Percentiles rank a stretch among this genome's conserved stretches.
Evolutionary conservation across 1,140 invertebrate species (phyloP).

Genomic region (Choristoneura fumiferana): DNA sequence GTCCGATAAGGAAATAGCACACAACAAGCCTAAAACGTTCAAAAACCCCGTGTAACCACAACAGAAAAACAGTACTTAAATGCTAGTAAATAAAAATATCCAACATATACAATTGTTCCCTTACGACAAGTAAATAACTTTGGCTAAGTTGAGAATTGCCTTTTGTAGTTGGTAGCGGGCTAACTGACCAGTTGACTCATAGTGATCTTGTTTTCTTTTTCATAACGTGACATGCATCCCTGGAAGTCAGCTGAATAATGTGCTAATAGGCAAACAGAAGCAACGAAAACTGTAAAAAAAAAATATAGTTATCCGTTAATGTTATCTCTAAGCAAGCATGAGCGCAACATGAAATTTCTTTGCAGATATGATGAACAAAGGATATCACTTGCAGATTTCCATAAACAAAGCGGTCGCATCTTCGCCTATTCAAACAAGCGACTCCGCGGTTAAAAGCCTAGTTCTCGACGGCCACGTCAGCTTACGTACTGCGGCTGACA

Average conservation of each 20-base stretch:
- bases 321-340: constrained; percentile 11
- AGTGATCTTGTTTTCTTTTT: not conserved
- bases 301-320: too few species aligned
- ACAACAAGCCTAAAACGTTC: too few species aligned
- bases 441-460: constrained; percentile 36
- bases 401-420: constrained; percentile 35
- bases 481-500: constrained; percentile 56
- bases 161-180: constrained; percentile 57
- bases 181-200: constrained; percentile 56
- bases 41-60: too few species aligned
- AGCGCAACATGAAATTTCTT: constrained; percentile 21
- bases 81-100: too few species aligned
- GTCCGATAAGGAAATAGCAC: too few species aligned
- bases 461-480: constrained; percentile 43
- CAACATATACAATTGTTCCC: too few species aligned
- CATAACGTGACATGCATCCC: too few species aligned
- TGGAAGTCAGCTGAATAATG: too few species aligned
- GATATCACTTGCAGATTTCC: constrained; percentile 28
- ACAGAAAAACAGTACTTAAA: too few species aligned
- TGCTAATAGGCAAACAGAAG: too few species aligned
- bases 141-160: constrained; percentile 61
- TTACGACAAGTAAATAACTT: constrained; percentile 43
- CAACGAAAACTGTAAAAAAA: too few species aligned
- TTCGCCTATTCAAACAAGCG: constrained; percentile 42
- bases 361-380: constrained; percentile 18